phyloP scores from a whole-genome alignment of 2,797 vertebrate genomes.

The Hyperoplus immaculatus region DNA sequence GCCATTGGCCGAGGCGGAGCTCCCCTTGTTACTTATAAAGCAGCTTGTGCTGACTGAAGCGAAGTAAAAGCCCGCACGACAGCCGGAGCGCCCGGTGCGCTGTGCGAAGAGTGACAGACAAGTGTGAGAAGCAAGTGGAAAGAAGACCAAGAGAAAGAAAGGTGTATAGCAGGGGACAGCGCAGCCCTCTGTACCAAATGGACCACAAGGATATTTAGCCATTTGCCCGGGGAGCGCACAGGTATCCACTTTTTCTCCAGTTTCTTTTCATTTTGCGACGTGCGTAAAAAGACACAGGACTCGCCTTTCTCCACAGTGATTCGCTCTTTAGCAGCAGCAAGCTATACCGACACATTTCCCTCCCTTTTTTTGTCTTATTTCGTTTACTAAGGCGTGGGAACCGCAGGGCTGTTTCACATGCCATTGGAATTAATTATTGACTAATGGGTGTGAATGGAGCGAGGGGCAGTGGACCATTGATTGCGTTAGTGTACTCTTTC shows the following conservation, averaged over 20 bases:
- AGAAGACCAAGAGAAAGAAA: conserved; percentile 20
- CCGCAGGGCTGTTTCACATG: conserved; percentile 22
- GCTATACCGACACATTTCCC: not conserved
- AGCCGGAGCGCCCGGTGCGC: conserved; percentile 56
- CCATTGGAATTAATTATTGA: conserved; percentile 62
- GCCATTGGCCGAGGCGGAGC: conserved; percentile 82
- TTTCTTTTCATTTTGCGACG: conserved; percentile 24
- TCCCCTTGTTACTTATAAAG: conserved; percentile 83
- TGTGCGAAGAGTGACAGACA: conserved; percentile 48
- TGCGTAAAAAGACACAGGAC: conserved; percentile 66
- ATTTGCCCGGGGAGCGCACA: conserved; percentile 83
- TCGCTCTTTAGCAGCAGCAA: conserved; percentile 10
- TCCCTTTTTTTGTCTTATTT: not conserved
- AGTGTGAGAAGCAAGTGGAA: conserved; percentile 51
- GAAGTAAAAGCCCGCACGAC: conserved; percentile 56
- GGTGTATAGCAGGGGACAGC: conserved; percentile 51
- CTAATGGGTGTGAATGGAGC: conserved; percentile 51
- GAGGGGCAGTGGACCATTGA: conserved; percentile 57
- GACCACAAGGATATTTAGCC: conserved; percentile 82
- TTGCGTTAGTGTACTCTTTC: conserved; percentile 50
- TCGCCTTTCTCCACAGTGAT: conserved; percentile 17
- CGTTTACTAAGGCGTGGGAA: conserved; percentile 19
- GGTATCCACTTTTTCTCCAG: conserved; percentile 69
- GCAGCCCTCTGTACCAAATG: conserved; percentile 76
- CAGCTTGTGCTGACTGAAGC: conserved; percentile 60